These are phyloP conservation scores for Echinops telfairi DNA, from an alignment of 2,113 vertebrate genomes.

Conservation along the genomic window DNA sequence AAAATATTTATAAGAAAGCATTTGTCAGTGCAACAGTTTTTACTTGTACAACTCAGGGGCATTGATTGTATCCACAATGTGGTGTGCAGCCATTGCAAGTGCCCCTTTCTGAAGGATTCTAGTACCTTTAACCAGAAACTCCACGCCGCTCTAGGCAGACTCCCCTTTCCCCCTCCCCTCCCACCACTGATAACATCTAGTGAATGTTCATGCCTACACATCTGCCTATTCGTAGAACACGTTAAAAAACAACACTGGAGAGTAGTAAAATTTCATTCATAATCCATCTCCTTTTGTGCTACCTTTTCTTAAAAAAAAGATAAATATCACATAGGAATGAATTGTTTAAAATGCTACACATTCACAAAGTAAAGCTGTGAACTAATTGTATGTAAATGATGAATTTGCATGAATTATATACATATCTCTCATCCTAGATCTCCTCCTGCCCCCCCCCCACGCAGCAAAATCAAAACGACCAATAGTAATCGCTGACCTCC, in stretches of 20 bases:
- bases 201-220: not conserved
- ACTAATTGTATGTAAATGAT: not conserved
- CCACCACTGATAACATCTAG: too few species aligned
- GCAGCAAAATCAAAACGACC: too few species aligned
- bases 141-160: not conserved
- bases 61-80: not conserved
- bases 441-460: not conserved
- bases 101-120: not conserved
- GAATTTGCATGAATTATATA: not conserved
- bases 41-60: not conserved
- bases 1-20: not conserved
- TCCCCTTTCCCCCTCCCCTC: too few species aligned
- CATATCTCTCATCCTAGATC: not conserved
- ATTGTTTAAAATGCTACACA: constrained; percentile 19
- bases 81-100: not conserved
- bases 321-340: constrained; percentile 4
- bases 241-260: not conserved
- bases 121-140: not conserved
- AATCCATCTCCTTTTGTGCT: not conserved
- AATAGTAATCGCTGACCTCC: too few species aligned
- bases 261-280: not conserved
- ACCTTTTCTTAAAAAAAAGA: not conserved
- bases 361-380: constrained; percentile 22
- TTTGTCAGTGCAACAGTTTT: not conserved
- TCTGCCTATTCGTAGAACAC: not conserved